phyloP scores from a whole-genome alignment of 1,140 invertebrate genomes.

The Uloborus diversus region DNA sequence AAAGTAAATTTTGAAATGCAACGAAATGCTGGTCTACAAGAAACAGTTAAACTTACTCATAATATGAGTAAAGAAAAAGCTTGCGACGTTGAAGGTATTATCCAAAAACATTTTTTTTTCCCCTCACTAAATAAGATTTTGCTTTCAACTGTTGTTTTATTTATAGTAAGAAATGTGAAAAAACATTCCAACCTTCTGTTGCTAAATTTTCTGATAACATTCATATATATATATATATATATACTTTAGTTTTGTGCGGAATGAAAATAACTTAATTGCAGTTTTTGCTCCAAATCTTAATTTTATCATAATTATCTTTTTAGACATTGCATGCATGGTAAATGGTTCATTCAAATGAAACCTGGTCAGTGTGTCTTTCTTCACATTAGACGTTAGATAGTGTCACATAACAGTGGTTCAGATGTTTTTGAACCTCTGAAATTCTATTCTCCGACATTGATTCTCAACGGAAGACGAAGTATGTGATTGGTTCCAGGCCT shows the following conservation, averaged over 20 bases:
- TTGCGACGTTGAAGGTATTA: neutral
- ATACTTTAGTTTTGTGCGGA: neutral
- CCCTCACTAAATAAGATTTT: neutral
- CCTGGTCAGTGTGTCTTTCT: too few relatives aligned
- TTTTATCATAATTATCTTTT: too few relatives aligned
- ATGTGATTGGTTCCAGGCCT: too few relatives aligned
- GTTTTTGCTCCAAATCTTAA: too few relatives aligned
- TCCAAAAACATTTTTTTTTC: neutral
- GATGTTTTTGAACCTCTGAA: too few relatives aligned
- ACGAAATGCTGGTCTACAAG: constrained; percentile 23
- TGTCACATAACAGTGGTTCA: too few relatives aligned
- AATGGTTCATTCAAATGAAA: too few relatives aligned
- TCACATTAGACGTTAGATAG: too few relatives aligned
- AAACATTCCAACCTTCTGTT: neutral
- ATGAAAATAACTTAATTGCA: neutral
- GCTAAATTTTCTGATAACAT: neutral
- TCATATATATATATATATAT: neutral
- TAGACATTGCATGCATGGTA: too few relatives aligned
- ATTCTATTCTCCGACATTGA: too few relatives aligned
- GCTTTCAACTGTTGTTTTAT: neutral
- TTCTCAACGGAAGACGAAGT: too few relatives aligned
- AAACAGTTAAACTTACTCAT: constrained; percentile 1
- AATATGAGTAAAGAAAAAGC: neutral
- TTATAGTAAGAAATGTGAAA: neutral
- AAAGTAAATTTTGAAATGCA: constrained; percentile 55